A percentile compares a stretch with the other conserved stretches of the same genome.
Evolutionary conservation across 2,797 vertebrate genomes (phyloP).

Genomic region (Bufotes viridis): DNA sequence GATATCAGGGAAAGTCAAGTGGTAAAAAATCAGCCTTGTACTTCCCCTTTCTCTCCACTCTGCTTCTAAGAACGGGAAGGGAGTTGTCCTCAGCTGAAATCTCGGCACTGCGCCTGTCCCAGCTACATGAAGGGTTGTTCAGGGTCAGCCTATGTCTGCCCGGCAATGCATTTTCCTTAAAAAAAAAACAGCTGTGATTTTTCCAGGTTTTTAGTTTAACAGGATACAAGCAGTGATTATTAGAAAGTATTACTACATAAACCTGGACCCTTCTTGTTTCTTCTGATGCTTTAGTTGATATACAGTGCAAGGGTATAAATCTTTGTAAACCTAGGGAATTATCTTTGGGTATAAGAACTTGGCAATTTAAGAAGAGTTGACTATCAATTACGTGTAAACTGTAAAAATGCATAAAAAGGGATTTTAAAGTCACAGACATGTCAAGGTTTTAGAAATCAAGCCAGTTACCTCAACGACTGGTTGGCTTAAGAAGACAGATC

Average conservation of each 20-base stretch:
- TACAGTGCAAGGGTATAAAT: not conserved
- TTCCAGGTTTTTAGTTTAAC: conserved; percentile 41
- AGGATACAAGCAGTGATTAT: conserved; percentile 30
- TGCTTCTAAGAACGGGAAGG: conserved; percentile 60
- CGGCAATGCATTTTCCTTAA: conserved; percentile 24
- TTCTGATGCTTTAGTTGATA: not conserved
- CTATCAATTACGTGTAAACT: not conserved
- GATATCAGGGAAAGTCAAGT: conserved; percentile 48
- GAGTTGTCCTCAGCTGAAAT: conserved; percentile 60
- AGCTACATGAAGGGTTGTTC: conserved; percentile 57
- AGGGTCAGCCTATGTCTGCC: conserved; percentile 58
- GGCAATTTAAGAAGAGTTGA: not conserved
- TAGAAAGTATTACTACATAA: conserved; percentile 27
- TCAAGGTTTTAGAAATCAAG: conserved; percentile 2
- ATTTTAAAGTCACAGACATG: not conserved
- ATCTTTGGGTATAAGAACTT: not conserved
- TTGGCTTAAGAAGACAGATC: conserved; percentile 21
- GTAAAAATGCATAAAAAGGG: conserved; percentile 6
- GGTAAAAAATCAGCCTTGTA: conserved; percentile 38
- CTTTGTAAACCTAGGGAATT: not conserved
- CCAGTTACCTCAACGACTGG: not conserved
- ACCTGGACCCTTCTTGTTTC: not conserved
- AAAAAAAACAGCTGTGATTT: conserved; percentile 14
- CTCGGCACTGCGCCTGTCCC: conserved; percentile 56
- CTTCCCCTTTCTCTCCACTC: conserved; percentile 46